These are phyloP conservation scores for Acanthiza pusilla DNA, from an alignment of 2,797 vertebrate species.

Conservation along the genomic window DNA sequence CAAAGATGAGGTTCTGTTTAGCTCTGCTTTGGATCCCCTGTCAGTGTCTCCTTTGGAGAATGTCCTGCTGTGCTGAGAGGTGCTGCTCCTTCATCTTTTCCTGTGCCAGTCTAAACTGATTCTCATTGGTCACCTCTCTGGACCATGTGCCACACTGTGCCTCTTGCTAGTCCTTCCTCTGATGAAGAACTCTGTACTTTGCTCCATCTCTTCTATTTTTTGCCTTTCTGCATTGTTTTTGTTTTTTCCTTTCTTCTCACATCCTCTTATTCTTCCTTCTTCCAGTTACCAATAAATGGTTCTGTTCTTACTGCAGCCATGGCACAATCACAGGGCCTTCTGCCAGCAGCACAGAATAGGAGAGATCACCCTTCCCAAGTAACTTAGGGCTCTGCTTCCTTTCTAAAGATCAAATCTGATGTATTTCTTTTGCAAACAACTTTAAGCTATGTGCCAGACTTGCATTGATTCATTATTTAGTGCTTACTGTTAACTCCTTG, in stretches of 20 bases:
- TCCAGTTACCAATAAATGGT: background rate
- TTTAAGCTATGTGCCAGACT: background rate
- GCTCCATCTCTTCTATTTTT: background rate
- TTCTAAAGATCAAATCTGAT: background rate
- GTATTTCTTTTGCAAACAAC: background rate
- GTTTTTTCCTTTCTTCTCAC: background rate
- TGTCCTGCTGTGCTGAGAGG: background rate
- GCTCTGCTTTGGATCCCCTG: background rate
- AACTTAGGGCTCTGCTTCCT: background rate
- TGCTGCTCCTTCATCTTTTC: background rate
- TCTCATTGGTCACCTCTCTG: background rate
- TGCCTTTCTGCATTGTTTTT: background rate
- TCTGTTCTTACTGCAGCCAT: background rate
- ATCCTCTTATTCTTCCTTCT: background rate
- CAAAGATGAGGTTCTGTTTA: background rate
- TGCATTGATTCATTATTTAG: conserved; percentile 2
- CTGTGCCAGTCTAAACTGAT: background rate
- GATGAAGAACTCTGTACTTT: background rate
- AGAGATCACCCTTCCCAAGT: background rate
- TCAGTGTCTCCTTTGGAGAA: background rate
- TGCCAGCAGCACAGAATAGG: background rate
- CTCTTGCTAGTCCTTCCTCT: background rate
- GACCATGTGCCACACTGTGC: background rate
- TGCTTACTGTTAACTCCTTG: background rate
- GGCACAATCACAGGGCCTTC: background rate